Evolutionary conservation across 2,113 vertebrate genomes (phyloP), one percentile per base, ranked within the genome.

Genomic region (Turdus rufiventris): DNA sequence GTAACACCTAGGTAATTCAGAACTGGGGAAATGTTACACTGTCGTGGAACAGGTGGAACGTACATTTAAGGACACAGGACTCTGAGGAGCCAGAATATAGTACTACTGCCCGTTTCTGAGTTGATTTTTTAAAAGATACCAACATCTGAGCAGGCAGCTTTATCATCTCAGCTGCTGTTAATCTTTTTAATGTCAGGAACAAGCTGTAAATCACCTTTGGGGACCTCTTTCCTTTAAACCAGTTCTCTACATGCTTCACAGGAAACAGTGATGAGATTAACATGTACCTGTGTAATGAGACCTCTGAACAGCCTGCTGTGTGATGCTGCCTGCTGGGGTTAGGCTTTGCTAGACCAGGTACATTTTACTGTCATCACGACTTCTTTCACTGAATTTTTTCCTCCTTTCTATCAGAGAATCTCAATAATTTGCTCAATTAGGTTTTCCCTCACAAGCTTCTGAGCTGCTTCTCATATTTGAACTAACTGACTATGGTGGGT

Each of bases 271-370:
- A 72, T 45, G 9, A 70, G 21, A 62, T 10, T 40, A 85, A 33
- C 11, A 31, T 0, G 0, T 29, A 25, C 15, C 16, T 34, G 24
- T 25, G 6, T 60, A 89, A 78, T 0, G 3, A 80, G 61, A 80
- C 19, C 70, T 72, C 70, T 72, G 73, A 67, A 48, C 12, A 77
- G 61, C 31, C 24, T 12, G 42, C 23, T 47, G 48, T 34, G 25
- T 67, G 48, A n/a, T 77, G 68, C 33, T 67, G 47, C 36, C 62
- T 72, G 33, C 36, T 78, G 77, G 18, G 10, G 29, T 68, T 51
- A 85, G 42, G 58, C 51, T 87, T 82, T 77, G 61, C 42, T 47
- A 85, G 47, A 77, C 12, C 14, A 58, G 8, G 29, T 47, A 62
- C 26, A 50, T 83, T 79, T 65, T 48, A 80, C 48, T 80, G 28